These are phyloP conservation scores for Delia radicum DNA, from an alignment of 1,140 invertebrate species.

Conservation along the genomic window DNA sequence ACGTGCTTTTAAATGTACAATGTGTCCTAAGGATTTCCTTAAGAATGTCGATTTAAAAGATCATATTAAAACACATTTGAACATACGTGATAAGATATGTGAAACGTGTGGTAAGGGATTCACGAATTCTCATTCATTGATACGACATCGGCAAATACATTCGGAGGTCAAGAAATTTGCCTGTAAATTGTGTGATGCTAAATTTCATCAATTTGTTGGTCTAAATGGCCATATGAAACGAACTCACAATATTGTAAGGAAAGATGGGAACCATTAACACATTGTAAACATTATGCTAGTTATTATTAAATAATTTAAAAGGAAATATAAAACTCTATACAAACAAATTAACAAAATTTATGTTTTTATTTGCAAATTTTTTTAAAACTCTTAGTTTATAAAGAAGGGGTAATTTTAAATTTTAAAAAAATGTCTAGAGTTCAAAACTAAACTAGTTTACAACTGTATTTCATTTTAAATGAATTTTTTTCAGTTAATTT, in stretches of 20 bases:
- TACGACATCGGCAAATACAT: constrained; percentile 49
- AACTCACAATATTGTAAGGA: constrained; percentile 38
- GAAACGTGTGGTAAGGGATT: constrained; percentile 46
- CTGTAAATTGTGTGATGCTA: constrained; percentile 45
- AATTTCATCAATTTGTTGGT: constrained; percentile 50
- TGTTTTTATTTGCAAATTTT: too few relatives aligned
- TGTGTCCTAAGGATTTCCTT: constrained; percentile 49
- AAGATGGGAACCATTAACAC: not conserved
- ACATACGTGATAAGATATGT: constrained; percentile 51
- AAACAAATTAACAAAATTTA: too few relatives aligned
- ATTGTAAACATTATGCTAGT: too few relatives aligned
- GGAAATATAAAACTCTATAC: too few relatives aligned
- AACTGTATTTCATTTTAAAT: too few relatives aligned
- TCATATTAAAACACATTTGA: constrained; percentile 46
- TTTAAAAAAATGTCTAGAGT: too few relatives aligned
- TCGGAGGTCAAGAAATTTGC: constrained; percentile 47
- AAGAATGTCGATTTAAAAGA: constrained; percentile 42
- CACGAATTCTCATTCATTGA: constrained; percentile 43
- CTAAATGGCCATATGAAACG: constrained; percentile 51
- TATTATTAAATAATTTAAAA: too few relatives aligned
- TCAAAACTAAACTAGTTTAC: too few relatives aligned
- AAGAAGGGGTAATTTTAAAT: too few relatives aligned
- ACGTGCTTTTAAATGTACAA: constrained; percentile 47
- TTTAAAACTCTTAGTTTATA: too few relatives aligned
- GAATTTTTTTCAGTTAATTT: too few relatives aligned